These are phyloP conservation scores for Bimastos eiseni DNA, from an alignment of 2,888 invertebrate species.

Conservation along the genomic window DNA sequence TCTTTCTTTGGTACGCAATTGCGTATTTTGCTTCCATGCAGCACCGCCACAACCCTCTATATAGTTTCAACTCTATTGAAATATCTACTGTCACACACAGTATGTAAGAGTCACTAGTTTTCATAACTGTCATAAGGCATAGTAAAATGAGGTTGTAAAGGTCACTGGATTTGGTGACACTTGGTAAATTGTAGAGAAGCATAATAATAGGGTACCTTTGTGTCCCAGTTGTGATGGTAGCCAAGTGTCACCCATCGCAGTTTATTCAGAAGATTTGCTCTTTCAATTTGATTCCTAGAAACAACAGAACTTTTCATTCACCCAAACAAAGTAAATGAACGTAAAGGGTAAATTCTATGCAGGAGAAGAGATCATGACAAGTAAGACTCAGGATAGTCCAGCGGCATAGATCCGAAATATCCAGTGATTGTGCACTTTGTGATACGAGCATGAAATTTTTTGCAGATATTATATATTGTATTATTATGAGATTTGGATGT, in stretches of 20 bases:
- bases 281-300: not conserved
- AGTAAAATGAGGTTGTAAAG: not conserved
- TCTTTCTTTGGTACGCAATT: no score
- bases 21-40: no score
- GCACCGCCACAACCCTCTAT: no score
- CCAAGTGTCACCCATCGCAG: constrained; percentile 94
- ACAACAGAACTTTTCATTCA: not conserved
- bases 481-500: no score
- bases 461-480: no score
- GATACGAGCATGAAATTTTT: no score
- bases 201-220: constrained; percentile 70
- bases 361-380: not conserved
- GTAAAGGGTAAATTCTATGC: not conserved
- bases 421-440: not conserved
- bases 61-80: no score
- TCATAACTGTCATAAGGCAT: not conserved
- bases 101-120: not conserved
- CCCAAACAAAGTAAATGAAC: constrained; percentile 22
- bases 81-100: no score
- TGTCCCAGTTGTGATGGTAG: constrained; percentile 97
- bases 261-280: constrained; percentile 39
- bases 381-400: not conserved
- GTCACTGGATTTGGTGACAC: not conserved
- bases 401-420: not conserved
- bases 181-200: not conserved